Conservation (phyloP, 92 coral and sea anemone species). For the Porites divaricata region DNA sequence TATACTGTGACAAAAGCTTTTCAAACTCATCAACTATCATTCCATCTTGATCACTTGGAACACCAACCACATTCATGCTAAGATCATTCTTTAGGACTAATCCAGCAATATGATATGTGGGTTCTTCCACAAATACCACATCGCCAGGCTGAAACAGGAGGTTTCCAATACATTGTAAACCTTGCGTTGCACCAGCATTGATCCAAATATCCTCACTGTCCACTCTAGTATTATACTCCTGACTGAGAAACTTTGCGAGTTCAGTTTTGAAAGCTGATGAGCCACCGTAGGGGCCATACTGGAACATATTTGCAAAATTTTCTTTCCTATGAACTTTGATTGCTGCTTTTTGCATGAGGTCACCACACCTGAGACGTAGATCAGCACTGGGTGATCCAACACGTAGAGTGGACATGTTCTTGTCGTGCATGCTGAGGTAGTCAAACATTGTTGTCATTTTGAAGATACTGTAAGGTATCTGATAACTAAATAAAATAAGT, state of each 20-base stretch:
- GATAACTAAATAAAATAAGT: background rate
- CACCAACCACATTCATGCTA: conserved; percentile 74
- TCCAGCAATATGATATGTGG: conserved; percentile 81
- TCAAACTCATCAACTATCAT: conserved; percentile 84
- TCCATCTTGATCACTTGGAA: conserved; percentile 82
- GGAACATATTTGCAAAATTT: conserved; percentile 53
- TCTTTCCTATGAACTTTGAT: conserved; percentile 37
- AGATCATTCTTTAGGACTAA: conserved; percentile 56
- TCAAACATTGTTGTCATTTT: conserved; percentile 65
- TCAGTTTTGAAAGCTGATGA: conserved; percentile 58
- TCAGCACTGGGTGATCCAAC: conserved; percentile 73
- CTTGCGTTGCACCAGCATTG: conserved; percentile 90
- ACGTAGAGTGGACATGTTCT: conserved; percentile 43
- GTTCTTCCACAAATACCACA: conserved; percentile 89
- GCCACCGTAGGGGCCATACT: conserved; percentile 88
- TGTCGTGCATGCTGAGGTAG: conserved; percentile 1
- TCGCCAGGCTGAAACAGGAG: conserved; percentile 75
- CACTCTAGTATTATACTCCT: conserved; percentile 69
- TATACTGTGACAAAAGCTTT: conserved; percentile 62
- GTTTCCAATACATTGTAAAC: conserved; percentile 49
- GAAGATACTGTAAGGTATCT: background rate
- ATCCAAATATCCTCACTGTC: conserved; percentile 65
- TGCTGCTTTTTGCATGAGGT: conserved; percentile 64
- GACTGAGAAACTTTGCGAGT: conserved; percentile 82
- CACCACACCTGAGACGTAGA: conserved; percentile 61